phyloP scores from a whole-genome alignment of 2,888 invertebrate genomes.

The Hemistola chrysoprasaria region DNA sequence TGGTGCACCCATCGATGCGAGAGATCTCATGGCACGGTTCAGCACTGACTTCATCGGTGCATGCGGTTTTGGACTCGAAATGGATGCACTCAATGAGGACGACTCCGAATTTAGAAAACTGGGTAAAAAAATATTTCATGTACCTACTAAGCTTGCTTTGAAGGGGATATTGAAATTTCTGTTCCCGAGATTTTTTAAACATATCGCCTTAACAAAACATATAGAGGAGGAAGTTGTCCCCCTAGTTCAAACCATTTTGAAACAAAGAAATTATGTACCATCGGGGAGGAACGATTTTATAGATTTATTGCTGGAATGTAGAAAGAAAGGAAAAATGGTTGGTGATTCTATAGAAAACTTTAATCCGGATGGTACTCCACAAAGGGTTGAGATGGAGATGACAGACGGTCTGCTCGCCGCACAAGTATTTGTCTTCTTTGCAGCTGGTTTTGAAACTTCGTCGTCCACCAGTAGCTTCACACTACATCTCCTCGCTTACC shows the following conservation, averaged over 20 bases:
- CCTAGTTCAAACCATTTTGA: slow-evolving; percentile 44
- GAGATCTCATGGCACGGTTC: slow-evolving; percentile 57
- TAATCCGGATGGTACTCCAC: slow-evolving; percentile 44
- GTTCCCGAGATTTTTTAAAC: slow-evolving; percentile 40
- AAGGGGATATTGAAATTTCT: slow-evolving; percentile 39
- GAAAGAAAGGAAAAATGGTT: slow-evolving; percentile 42
- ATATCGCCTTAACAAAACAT: slow-evolving; percentile 32
- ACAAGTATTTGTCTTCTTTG: slow-evolving; percentile 52
- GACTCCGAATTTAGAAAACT: slow-evolving; percentile 48
- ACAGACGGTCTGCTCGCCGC: slow-evolving; percentile 45
- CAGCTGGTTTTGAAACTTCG: slow-evolving; percentile 56
- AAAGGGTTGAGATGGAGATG: slow-evolving; percentile 35
- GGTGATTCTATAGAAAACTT: slow-evolving; percentile 46
- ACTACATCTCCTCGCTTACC: slow-evolving; percentile 51
- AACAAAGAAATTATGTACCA: slow-evolving; percentile 45
- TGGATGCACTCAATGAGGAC: slow-evolving; percentile 47
- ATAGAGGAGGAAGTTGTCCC: slow-evolving; percentile 39
- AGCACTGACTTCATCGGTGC: slow-evolving; percentile 58
- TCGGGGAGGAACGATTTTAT: slow-evolving; percentile 51
- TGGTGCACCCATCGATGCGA: slow-evolving; percentile 40
- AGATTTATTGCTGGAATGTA: slow-evolving; percentile 48
- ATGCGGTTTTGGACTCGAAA: slow-evolving; percentile 53
- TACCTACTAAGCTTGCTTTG: slow-evolving; percentile 27
- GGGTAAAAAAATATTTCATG: slow-evolving; percentile 42
- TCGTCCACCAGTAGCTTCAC: slow-evolving; percentile 53